phyloP scores from a whole-genome alignment of 2,888 invertebrate genomes.

The Tetropium fuscum region DNA sequence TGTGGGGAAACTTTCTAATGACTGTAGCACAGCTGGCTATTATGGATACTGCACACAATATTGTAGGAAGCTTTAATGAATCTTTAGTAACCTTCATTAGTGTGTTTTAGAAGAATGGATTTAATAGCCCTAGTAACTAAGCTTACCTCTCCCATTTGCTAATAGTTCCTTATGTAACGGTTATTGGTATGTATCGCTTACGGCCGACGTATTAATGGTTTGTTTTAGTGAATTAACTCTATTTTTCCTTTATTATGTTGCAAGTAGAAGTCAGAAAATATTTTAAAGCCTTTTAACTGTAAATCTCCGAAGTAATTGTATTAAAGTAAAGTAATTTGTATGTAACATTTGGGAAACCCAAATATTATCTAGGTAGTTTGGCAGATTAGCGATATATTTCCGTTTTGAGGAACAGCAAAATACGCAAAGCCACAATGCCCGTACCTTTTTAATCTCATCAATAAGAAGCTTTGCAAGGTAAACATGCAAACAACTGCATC shows the following conservation, averaged over 20 bases:
- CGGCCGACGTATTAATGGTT: neutral
- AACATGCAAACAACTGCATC: constrained; percentile 52
- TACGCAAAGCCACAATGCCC: constrained; percentile 33
- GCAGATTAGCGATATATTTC: constrained; percentile 15
- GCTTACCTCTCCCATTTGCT: too few species aligned
- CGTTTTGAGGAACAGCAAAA: constrained; percentile 5
- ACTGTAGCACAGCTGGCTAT: too few species aligned
- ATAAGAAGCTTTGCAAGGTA: constrained; percentile 53
- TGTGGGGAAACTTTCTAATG: too few species aligned
- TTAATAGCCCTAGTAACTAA: too few species aligned
- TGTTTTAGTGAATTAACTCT: neutral
- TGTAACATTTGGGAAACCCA: neutral
- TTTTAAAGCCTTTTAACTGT: neutral
- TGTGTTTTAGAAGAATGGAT: too few species aligned
- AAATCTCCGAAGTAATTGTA: neutral
- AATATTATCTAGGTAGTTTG: neutral
- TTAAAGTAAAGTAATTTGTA: neutral
- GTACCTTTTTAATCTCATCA: constrained; percentile 56
- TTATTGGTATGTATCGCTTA: too few species aligned
- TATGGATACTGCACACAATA: too few species aligned
- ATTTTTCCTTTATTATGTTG: too few species aligned
- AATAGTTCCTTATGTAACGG: too few species aligned
- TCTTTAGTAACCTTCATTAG: too few species aligned
- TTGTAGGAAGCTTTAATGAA: too few species aligned
- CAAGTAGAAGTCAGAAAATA: too few species aligned